Conservation (phyloP, 92 coral and sea anemone species). For the Umimayanthus kanabou region DNA sequence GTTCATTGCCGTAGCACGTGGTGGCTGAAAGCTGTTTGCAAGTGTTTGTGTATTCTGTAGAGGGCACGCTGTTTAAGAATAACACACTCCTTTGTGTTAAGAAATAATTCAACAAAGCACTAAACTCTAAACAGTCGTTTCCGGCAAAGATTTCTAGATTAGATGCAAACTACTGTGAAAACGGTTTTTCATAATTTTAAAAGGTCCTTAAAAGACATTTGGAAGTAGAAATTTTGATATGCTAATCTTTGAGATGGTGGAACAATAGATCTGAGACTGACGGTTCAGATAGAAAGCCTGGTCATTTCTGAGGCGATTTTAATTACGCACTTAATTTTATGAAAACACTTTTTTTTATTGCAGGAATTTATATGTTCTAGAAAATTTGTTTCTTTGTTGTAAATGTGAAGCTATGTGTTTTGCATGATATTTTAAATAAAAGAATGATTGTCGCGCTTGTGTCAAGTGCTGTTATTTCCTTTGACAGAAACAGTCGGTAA, state of each 20-base stretch:
- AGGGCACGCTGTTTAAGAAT: not conserved
- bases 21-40: not conserved
- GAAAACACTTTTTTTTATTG: not conserved
- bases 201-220: not conserved
- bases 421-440: not conserved
- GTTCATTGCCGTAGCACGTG: not conserved
- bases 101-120: not conserved
- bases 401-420: not conserved
- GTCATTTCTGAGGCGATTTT: not conserved
- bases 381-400: conserved; percentile 26
- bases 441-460: not conserved
- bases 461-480: not conserved
- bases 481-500: not conserved
- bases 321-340: not conserved
- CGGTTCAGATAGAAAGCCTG: not conserved
- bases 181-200: too few species aligned
- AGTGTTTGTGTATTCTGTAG: not conserved
- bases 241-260: not conserved
- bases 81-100: not conserved
- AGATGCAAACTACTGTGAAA: not conserved
- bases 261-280: too few species aligned
- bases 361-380: not conserved
- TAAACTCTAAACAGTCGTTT: not conserved
- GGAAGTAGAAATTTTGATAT: not conserved
- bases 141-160: not conserved